These are phyloP conservation scores for Clarias magur DNA, from an alignment of 2,113 vertebrate species.

Conservation along the genomic window DNA sequence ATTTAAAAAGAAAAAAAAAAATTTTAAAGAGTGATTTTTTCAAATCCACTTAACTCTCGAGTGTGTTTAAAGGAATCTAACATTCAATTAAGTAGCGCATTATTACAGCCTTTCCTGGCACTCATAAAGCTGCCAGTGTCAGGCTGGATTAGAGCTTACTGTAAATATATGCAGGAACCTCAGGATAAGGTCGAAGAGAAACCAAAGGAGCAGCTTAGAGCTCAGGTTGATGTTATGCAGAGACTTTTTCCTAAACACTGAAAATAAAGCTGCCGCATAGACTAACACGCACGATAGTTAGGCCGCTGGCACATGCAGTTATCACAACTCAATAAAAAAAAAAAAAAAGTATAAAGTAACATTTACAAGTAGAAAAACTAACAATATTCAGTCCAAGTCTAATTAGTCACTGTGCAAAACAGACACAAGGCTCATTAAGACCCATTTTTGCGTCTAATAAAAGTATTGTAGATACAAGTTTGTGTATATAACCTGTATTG, in stretches of 20 bases:
- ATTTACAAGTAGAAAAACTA: neutral
- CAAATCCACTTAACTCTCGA: constrained; percentile 62
- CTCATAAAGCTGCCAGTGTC: constrained; percentile 63
- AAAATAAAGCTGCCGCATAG: neutral
- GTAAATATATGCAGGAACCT: constrained; percentile 58
- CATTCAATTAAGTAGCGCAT: constrained; percentile 65
- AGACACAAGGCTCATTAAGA: neutral
- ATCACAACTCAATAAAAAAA: neutral
- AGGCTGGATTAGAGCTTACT: constrained; percentile 57
- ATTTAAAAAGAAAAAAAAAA: constrained; percentile 13
- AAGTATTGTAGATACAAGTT: constrained; percentile 2
- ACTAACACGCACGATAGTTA: neutral
- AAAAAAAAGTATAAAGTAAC: neutral
- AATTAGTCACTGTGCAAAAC: neutral
- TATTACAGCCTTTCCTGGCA: constrained; percentile 62
- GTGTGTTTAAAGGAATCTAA: constrained; percentile 67
- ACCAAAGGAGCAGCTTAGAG: constrained; percentile 33
- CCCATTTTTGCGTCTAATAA: neutral
- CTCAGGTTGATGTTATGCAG: neutral
- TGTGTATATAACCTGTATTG: constrained; percentile 37
- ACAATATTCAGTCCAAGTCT: neutral
- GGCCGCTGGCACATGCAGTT: neutral
- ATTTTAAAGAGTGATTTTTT: constrained; percentile 56
- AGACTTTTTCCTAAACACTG: neutral
- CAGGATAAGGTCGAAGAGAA: constrained; percentile 37